Base-by-base conservation (phyloP, 2,797 vertebrate genomes). In the Zalophus californianus region DNA sequence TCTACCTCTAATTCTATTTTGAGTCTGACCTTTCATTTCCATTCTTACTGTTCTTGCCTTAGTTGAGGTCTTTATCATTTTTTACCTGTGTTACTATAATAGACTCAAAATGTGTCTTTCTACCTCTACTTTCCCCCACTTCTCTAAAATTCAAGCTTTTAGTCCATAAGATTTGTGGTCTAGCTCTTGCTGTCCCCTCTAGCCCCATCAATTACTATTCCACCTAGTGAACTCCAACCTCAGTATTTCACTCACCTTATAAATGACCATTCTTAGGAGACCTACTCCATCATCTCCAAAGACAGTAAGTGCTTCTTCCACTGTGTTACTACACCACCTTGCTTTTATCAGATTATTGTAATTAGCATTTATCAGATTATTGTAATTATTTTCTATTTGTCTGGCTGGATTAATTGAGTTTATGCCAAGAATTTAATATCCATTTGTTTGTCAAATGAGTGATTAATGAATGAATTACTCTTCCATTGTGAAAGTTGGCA, bases 361-460 rank as follows among this genome's bases (percentile, higher is more conserved):
- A 58, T 38, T 38, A 38, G n/a, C n/a, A n/a, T n/a, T n/a, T n/a
- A n/a, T n/a, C n/a, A n/a, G n/a, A n/a, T 35, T 35, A 35, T 35
- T 35, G 35, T 35, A 35, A 35, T 92, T 92, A 75, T 70, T 58
- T 87, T 13, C 41, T 72, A 20, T 90, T 35, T 62, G 21, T 96
- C 80, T 87, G 44, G 48, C 14, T 79, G 13, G 32, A 60, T 48
- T 14, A 62, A 48, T 44, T 80, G 35, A 93, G 54, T 82, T 90
- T 78, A 90, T 54, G 50, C 11, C 2, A 95, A 91, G 38, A 92
- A 86, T 73, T 86, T 86, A 93, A 90, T 86, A 90, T 92, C 64
- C n/a, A 70, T 83, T 72, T 70, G n/a, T 41, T 96, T 90, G 11
- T 90, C 35, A 90, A 66, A 32, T 84, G 85, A 94, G 50, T 90